Percentiles rank a stretch among this genome's conserved stretches.
phyloP scores from a whole-genome alignment of 2,113 vertebrate genomes.

The Zosterops lateralis region DNA sequence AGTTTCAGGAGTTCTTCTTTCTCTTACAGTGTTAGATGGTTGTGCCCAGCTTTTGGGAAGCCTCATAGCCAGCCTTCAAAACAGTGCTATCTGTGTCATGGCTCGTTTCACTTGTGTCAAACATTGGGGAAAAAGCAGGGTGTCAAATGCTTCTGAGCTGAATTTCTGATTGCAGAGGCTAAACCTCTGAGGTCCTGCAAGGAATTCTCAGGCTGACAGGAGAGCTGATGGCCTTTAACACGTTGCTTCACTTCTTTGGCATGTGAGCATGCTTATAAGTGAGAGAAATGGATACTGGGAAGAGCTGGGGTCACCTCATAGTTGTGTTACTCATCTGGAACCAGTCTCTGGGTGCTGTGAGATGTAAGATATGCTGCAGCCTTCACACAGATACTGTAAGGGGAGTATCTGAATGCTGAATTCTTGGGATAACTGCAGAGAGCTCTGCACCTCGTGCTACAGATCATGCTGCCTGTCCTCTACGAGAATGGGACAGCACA shows the following conservation, averaged over 20 bases:
- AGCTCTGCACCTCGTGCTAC: conserved; percentile 35
- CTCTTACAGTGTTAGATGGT: background rate
- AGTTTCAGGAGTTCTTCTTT: background rate
- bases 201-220: conserved; percentile 18
- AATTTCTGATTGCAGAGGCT: background rate
- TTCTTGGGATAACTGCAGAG: conserved; percentile 20
- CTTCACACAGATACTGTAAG: background rate
- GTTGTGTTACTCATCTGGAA: conserved; percentile 22
- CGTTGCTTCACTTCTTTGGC: background rate
- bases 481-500: background rate
- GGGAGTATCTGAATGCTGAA: conserved; percentile 19
- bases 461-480: conserved; percentile 19
- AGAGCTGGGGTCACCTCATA: background rate
- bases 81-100: background rate
- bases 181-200: background rate
- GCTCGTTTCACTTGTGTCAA: background rate
- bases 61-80: background rate
- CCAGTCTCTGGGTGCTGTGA: background rate
- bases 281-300: conserved; percentile 5
- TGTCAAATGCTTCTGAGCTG: background rate
- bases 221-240: conserved; percentile 16
- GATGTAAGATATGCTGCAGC: background rate
- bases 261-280: background rate
- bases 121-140: background rate
- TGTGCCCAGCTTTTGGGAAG: background rate